Evolutionary conservation across 2,797 vertebrate genomes (phyloP).

Genomic region (Acestrorhynchus altus): DNA sequence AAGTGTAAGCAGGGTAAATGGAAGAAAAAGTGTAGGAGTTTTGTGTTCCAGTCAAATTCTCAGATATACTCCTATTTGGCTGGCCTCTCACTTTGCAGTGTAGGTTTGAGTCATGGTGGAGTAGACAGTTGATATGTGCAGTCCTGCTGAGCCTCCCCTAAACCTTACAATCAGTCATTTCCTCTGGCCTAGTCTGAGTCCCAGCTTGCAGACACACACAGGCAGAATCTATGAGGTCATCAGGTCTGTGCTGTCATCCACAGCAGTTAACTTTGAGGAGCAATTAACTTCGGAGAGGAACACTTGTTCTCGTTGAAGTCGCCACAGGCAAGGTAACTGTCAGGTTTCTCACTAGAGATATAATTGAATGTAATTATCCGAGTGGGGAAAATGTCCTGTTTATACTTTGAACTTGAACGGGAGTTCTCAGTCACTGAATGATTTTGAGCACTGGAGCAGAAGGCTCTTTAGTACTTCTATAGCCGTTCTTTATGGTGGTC

Average conservation of each 20-base stretch:
- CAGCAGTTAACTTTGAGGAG: not conserved
- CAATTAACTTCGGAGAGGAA: not conserved
- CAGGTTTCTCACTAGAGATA: not conserved
- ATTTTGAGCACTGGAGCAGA: not conserved
- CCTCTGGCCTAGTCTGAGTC: constrained; percentile 27
- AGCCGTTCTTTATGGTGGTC: not conserved
- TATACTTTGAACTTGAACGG: not conserved
- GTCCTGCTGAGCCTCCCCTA: constrained; percentile 20
- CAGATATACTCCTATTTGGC: not conserved
- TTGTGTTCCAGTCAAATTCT: not conserved
- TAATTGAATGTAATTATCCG: not conserved
- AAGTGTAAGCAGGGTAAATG: no score
- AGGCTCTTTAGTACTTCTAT: not conserved
- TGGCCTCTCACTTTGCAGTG: constrained; percentile 13
- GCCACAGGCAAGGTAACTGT: constrained; percentile 4
- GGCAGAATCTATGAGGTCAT: constrained; percentile 2
- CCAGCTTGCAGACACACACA: not conserved
- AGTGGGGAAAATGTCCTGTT: not conserved
- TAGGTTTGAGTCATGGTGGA: constrained; percentile 10
- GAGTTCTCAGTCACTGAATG: not conserved
- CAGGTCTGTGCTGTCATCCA: constrained; percentile 14
- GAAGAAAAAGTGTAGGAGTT: not conserved
- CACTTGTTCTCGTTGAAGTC: not conserved
- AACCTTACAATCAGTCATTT: constrained; percentile 53
- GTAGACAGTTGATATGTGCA: not conserved